Evolutionary conservation across 2,888 invertebrate genomes (phyloP).

Genomic region (Clivina fossor): DNA sequence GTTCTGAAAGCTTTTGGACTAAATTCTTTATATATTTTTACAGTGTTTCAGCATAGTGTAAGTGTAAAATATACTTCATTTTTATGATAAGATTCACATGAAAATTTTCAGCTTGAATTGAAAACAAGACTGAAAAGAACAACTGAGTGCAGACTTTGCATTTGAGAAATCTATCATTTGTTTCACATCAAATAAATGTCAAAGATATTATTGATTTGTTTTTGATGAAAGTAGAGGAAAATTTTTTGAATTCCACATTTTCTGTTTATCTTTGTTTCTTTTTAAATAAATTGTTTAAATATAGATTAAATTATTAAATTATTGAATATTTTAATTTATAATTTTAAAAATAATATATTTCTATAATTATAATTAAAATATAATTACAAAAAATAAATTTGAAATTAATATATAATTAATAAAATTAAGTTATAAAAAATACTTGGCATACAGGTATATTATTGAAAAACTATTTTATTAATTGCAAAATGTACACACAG

Average conservation of each 20-base stretch:
- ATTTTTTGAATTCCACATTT: conserved; percentile 18
- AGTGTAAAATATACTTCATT: too few species aligned
- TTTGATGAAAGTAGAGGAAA: conserved; percentile 21
- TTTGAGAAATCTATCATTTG: conserved; percentile 27
- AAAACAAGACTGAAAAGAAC: conserved; percentile 9
- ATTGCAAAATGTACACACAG: too few species aligned
- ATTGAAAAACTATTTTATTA: too few species aligned
- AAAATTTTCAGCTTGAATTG: background rate
- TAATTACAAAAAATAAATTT: background rate
- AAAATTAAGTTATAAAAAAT: background rate
- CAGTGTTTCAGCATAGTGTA: too few species aligned
- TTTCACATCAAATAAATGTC: conserved; percentile 32
- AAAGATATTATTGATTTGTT: conserved; percentile 28
- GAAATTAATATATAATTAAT: background rate
- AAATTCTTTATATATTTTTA: too few species aligned
- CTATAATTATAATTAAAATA: background rate
- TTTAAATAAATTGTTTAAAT: background rate
- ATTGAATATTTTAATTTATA: background rate
- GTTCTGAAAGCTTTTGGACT: too few species aligned
- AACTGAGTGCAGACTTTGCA: conserved; percentile 20
- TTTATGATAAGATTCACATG: background rate
- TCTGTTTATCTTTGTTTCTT: conserved; percentile 5
- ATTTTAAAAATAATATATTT: background rate
- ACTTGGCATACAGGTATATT: too few species aligned
- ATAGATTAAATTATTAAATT: background rate